Evolutionary conservation across 2,797 vertebrate genomes (phyloP).

Genomic region (Diceros bicornis): DNA sequence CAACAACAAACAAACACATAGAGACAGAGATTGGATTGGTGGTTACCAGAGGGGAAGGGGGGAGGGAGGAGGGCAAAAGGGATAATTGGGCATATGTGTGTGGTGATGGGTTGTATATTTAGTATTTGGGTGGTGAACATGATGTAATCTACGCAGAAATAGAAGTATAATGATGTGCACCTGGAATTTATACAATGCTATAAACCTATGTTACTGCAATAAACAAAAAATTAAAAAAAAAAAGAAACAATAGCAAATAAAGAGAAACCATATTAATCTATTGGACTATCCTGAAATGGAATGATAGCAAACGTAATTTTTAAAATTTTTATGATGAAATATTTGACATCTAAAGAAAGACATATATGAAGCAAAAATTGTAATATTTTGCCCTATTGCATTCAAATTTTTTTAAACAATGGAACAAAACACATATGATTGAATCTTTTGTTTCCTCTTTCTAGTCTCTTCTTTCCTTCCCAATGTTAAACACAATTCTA

Average conservation of each 20-base stretch:
- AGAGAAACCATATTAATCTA: background rate
- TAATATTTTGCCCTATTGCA: background rate
- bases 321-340: background rate
- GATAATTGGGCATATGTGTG: too few species aligned
- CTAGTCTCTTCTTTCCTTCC: background rate
- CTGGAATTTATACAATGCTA: too few species aligned
- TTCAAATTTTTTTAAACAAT: background rate
- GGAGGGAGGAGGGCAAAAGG: too few species aligned
- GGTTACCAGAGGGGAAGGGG: too few species aligned
- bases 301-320: background rate
- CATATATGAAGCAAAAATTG: background rate
- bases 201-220: too few species aligned
- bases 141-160: too few species aligned
- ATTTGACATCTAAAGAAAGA: background rate
- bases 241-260: background rate
- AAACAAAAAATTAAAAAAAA: too few species aligned
- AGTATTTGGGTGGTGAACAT: too few species aligned
- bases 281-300: background rate
- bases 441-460: background rate
- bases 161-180: too few species aligned
- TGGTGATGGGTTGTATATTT: too few species aligned
- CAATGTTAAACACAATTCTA: background rate
- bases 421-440: background rate
- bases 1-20: too few species aligned
- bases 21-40: too few species aligned